phyloP scores from a whole-genome alignment of 1,140 invertebrate genomes.

The Neodiprion fabricii region DNA sequence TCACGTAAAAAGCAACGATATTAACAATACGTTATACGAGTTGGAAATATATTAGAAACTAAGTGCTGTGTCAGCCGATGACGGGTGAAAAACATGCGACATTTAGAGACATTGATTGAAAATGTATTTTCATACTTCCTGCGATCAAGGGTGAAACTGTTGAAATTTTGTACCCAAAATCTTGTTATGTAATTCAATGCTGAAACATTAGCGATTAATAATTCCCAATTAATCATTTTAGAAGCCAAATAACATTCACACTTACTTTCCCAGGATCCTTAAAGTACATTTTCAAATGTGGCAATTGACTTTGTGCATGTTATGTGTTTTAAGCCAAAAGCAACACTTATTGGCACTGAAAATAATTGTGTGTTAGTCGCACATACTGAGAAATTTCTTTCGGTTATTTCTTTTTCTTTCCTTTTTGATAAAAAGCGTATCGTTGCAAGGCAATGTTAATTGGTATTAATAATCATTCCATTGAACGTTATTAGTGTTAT shows the following conservation, averaged over 20 bases:
- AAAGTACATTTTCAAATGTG: constrained; percentile 3
- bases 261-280: constrained; percentile 4
- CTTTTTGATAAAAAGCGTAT: neutral
- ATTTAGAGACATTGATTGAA: constrained; percentile 1
- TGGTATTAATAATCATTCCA: neutral
- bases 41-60: no score
- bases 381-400: no score
- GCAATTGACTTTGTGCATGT: neutral
- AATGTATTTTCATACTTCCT: constrained; percentile 5
- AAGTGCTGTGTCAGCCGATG: no score
- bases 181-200: neutral
- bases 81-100: neutral
- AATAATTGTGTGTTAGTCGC: neutral
- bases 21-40: no score
- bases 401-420: neutral
- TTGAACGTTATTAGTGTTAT: no score
- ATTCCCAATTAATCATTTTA: neutral
- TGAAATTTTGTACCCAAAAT: neutral
- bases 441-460: neutral
- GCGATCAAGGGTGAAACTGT: neutral
- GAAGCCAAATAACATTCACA: neutral
- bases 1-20: no score
- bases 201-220: neutral
- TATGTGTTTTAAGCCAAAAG: neutral
- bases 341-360: neutral